phyloP scores from a whole-genome alignment of 2,797 vertebrate species.

The Aulostomus chinensis region DNA sequence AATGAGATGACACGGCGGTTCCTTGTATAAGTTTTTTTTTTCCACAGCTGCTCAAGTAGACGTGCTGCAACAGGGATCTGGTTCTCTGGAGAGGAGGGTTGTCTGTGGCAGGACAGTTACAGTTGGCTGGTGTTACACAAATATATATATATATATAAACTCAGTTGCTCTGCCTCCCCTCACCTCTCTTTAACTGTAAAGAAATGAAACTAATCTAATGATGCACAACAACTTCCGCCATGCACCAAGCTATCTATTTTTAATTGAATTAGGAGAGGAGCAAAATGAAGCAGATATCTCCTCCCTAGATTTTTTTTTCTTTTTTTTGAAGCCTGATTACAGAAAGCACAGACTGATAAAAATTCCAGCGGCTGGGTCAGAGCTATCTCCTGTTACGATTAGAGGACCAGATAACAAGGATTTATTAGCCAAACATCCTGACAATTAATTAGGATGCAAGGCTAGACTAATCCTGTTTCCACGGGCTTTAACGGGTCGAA shows the following conservation, averaged over 20 bases:
- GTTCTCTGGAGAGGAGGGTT: constrained; percentile 43
- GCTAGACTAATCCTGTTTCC: constrained; percentile 76
- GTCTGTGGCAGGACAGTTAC: constrained; percentile 41
- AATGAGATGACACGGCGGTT: constrained; percentile 63
- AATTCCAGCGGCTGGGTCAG: constrained; percentile 61
- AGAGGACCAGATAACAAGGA: constrained; percentile 74
- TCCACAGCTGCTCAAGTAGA: constrained; percentile 35
- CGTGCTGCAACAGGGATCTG: constrained; percentile 39
- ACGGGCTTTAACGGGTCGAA: constrained; percentile 64
- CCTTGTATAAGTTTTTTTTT: too few species aligned
- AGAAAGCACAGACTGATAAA: constrained; percentile 57
- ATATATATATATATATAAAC: too few species aligned
- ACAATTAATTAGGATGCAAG: constrained; percentile 77
- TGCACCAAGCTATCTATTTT: constrained; percentile 48
- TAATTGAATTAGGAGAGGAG: constrained; percentile 71
- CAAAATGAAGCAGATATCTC: constrained; percentile 66
- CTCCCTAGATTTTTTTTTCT: constrained; percentile 1
- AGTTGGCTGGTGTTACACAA: not conserved
- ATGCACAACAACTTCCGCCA: constrained; percentile 57
- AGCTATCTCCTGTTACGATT: constrained; percentile 71
- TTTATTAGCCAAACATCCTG: constrained; percentile 76
- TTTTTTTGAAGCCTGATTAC: constrained; percentile 64
- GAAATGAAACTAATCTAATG: constrained; percentile 51
- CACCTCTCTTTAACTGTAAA: constrained; percentile 1
- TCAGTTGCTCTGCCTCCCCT: too few species aligned